phyloP scores from a whole-genome alignment of 2,113 vertebrate genomes.

The Corythaeola cristata region DNA sequence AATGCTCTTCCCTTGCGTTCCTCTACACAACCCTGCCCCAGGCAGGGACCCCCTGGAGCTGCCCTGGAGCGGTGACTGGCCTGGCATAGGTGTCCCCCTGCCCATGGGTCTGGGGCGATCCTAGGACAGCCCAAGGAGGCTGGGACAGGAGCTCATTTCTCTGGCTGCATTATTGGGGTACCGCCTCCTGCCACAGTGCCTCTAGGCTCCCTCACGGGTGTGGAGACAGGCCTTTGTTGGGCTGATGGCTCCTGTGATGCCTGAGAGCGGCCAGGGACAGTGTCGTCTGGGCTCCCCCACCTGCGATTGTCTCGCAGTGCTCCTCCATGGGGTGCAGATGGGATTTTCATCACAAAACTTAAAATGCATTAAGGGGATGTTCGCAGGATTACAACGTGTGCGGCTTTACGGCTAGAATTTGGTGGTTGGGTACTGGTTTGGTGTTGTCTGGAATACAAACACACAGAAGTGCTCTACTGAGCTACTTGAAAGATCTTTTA shows the following conservation, averaged over 20 bases:
- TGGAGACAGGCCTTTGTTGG: neutral
- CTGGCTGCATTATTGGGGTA: fast-evolving
- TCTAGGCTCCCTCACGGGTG: fast-evolving
- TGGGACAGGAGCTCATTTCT: neutral
- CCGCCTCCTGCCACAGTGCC: fast-evolving
- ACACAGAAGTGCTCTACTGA: neutral
- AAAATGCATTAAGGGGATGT: neutral
- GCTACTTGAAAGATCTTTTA: neutral
- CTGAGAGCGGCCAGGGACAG: neutral
- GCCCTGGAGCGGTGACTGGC: fast-evolving
- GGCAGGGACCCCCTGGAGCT: neutral
- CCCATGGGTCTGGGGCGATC: neutral
- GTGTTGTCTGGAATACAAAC: neutral
- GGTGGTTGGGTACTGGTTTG: fast-evolving
- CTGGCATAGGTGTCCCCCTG: neutral
- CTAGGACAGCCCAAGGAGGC: neutral
- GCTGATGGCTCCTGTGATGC: neutral
- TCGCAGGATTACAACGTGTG: neutral
- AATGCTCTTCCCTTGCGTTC: neutral
- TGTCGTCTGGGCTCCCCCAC: neutral
- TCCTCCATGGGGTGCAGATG: neutral
- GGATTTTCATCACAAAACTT: neutral
- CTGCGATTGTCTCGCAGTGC: neutral
- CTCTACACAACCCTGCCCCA: fast-evolving
- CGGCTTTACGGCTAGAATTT: neutral